A percentile compares a stretch with the other conserved stretches of the same genome.
phyloP scores from a whole-genome alignment of 2,113 vertebrate species.

The Neolamprologus cancellatus region DNA sequence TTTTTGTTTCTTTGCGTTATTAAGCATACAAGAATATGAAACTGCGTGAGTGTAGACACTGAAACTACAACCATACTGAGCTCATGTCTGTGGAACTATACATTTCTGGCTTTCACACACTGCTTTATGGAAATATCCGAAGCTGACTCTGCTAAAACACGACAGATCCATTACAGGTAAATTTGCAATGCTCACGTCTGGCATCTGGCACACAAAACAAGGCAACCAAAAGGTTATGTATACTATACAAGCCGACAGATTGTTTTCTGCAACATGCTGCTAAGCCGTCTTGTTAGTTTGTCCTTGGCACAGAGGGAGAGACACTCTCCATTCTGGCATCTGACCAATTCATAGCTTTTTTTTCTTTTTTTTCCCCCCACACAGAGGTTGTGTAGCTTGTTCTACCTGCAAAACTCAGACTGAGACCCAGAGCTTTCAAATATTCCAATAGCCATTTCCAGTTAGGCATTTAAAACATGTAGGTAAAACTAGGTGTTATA shows the following conservation, averaged over 20 bases:
- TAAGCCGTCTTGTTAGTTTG: not conserved
- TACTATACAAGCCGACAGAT: not conserved
- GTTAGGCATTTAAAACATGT: not conserved
- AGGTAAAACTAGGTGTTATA: not conserved
- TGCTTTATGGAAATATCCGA: not conserved
- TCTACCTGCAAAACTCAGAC: not conserved
- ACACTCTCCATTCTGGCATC: not conserved
- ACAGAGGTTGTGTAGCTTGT: not conserved
- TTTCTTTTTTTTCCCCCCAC: accelerated
- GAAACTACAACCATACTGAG: not conserved
- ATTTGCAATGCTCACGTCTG: not conserved
- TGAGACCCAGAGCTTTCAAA: not conserved
- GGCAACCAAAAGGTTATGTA: not conserved
- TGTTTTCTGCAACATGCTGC: constrained; percentile 11
- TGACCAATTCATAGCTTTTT: not conserved
- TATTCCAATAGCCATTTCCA: not conserved
- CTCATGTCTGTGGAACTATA: not conserved
- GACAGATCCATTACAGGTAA: not conserved
- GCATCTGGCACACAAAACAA: not conserved
- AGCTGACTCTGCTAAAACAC: not conserved
- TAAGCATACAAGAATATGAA: not conserved
- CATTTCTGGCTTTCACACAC: not conserved
- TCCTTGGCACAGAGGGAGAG: not conserved
- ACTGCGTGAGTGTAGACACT: not conserved
- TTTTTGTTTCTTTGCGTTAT: not conserved